Evolutionary conservation across 2,113 vertebrate species (phyloP).

Genomic region (Alligator mississippiensis): DNA sequence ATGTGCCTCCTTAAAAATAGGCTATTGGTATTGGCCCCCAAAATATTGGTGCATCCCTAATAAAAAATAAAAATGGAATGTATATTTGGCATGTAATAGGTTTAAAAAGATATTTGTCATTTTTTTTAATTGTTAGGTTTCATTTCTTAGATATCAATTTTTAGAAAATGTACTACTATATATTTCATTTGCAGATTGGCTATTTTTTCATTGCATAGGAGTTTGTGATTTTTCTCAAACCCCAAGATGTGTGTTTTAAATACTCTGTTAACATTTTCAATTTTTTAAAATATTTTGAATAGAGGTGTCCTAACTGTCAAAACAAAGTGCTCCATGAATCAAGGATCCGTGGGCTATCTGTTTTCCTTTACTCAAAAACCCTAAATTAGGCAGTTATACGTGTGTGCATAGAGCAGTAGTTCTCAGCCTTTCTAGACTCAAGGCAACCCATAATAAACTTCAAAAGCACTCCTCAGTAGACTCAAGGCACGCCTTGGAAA

Average conservation of each 20-base stretch:
- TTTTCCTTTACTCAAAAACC: background rate
- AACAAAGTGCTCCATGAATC: background rate
- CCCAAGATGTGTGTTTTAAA: background rate
- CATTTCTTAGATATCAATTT: background rate
- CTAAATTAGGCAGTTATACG: background rate
- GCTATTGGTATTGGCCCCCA: too few species aligned
- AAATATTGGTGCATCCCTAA: too few species aligned
- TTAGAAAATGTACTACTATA: background rate
- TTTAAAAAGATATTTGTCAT: too few species aligned
- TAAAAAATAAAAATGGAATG: too few species aligned
- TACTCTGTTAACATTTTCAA: background rate
- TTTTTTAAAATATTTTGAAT: conserved; percentile 18
- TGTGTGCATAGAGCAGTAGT: background rate
- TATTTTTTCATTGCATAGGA: background rate
- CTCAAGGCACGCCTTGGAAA: too few species aligned
- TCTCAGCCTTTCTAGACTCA: too few species aligned
- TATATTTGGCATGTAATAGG: too few species aligned
- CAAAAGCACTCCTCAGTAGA: too few species aligned
- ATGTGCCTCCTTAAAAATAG: too few species aligned
- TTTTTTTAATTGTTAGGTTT: background rate
- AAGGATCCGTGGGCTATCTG: background rate
- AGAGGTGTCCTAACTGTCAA: background rate
- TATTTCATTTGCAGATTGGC: background rate
- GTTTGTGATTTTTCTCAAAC: background rate
- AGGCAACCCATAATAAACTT: too few species aligned